These are phyloP conservation scores for Phragmatobia fuliginosa DNA, from an alignment of 2,888 invertebrate species.

Conservation along the genomic window DNA sequence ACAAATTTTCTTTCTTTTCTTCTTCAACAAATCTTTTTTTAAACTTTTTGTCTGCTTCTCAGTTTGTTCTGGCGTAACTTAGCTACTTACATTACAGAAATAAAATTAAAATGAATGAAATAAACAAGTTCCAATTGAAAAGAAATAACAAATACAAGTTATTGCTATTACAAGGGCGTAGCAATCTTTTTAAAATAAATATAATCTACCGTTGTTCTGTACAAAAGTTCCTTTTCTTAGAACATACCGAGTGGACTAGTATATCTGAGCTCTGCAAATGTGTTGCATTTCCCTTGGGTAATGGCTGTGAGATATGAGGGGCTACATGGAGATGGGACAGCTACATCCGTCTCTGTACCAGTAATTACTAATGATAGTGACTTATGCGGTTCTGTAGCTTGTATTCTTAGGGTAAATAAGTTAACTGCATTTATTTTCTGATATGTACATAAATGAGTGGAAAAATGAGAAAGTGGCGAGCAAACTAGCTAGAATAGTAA, in stretches of 20 bases:
- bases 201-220: not conserved
- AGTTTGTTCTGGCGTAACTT: no score
- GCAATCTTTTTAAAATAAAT: no score
- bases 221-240: not conserved
- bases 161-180: no score
- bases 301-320: constrained; percentile 2
- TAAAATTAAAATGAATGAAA: no score
- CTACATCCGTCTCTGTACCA: not conserved
- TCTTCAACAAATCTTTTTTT: no score
- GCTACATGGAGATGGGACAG: constrained; percentile 3
- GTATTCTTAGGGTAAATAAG: not conserved
- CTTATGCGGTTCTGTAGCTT: not conserved
- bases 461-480: no score
- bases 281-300: constrained; percentile 8
- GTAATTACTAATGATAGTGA: constrained; percentile 7
- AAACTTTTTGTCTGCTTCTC: no score
- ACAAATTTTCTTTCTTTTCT: no score
- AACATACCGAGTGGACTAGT: not conserved
- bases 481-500: no score
- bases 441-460: not conserved
- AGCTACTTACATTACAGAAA: no score
- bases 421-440: not conserved
- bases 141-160: no score
- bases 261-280: not conserved
- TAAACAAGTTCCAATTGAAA: no score